Conservation (phyloP, 1,140 invertebrate species). For the Asbolus verrucosus region DNA sequence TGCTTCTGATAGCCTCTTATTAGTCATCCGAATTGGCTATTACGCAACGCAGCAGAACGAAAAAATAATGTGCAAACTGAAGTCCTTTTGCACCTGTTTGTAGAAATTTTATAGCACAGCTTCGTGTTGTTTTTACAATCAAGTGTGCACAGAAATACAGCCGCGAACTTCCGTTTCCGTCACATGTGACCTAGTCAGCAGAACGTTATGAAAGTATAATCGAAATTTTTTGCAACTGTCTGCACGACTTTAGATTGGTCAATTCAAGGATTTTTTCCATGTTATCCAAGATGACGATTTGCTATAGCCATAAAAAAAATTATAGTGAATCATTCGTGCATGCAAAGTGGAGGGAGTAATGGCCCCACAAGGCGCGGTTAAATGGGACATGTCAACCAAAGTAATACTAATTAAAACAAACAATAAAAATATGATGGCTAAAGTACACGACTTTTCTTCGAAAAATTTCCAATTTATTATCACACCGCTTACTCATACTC, state of each 20-base stretch:
- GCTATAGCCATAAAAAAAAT: too few relatives aligned
- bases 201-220: constrained; percentile 2
- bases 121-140: constrained; percentile 7
- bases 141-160: not conserved
- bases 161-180: constrained; percentile 29
- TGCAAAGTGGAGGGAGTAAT: too few relatives aligned
- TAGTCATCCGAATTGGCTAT: not conserved
- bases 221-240: constrained; percentile 20
- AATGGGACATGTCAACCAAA: too few relatives aligned
- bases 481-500: too few relatives aligned
- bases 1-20: not conserved
- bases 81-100: not conserved
- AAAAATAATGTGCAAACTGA: not conserved
- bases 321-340: too few relatives aligned
- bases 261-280: not conserved
- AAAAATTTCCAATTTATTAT: too few relatives aligned
- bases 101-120: not conserved
- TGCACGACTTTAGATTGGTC: not conserved
- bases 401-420: too few relatives aligned
- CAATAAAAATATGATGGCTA: too few relatives aligned
- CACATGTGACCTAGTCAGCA: not conserved
- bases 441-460: too few relatives aligned
- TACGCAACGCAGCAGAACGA: not conserved
- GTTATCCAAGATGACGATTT: too few relatives aligned
- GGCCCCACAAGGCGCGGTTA: too few relatives aligned